Evolutionary conservation across 23 tunicate species (phyloP).

Genomic region (Corella eumyota): DNA sequence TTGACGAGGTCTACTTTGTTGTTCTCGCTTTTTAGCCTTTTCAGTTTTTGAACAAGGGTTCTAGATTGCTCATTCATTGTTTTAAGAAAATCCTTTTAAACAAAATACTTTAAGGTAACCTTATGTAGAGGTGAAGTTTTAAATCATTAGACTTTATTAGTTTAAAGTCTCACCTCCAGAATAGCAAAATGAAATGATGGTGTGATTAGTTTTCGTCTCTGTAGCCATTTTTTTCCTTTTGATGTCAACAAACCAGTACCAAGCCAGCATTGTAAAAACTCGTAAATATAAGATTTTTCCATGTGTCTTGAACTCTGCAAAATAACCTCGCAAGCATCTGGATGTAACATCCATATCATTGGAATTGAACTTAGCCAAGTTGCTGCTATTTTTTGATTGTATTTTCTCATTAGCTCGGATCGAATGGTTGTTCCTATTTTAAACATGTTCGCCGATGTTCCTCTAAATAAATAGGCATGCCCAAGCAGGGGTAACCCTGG

Average conservation of each 20-base stretch:
- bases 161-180: no score
- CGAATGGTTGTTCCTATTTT: no score
- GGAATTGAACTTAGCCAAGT: constrained; percentile 72
- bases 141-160: no score
- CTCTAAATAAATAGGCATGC: no score
- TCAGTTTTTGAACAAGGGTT: not conserved
- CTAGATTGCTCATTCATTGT: constrained; percentile 33
- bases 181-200: constrained; percentile 93
- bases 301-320: constrained; percentile 65
- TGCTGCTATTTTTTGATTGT: constrained; percentile 13
- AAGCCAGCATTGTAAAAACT: constrained; percentile 67
- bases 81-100: constrained; percentile 76
- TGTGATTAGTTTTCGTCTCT: constrained; percentile 69
- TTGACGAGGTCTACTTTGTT: constrained; percentile 6
- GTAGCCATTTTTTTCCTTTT: constrained; percentile 83
- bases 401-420: no score
- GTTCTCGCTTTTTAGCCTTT: not conserved
- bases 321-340: constrained; percentile 58
- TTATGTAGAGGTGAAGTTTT: no score
- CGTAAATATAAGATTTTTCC: constrained; percentile 48
- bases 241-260: constrained; percentile 82
- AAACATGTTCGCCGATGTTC: no score
- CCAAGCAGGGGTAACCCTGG: no score
- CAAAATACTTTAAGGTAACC: no score
- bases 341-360: constrained; percentile 27